Base-by-base conservation (phyloP, 2,888 invertebrate genomes). In the Subacronicta megacephala region DNA sequence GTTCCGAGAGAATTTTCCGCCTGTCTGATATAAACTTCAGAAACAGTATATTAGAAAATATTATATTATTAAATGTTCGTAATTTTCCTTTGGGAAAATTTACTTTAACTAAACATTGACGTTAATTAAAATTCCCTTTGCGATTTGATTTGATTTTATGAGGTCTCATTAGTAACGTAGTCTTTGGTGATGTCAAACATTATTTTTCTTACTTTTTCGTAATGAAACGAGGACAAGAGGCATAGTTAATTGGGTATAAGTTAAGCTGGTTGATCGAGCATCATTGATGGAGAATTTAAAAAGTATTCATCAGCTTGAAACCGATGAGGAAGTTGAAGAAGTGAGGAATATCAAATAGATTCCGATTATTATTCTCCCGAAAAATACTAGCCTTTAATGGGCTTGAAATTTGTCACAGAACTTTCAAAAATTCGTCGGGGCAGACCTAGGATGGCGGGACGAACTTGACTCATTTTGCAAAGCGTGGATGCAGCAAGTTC, bases 101-200 rank as follows among this genome's bases (percentile, higher is more conserved):
- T 66, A 64, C 62, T 73, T 59, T 64, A 57, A 62, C 60, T 62
- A 59, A 74, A 75, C 49, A 65, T 60, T n/a, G 49, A 40, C 56
- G 58, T 73, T 77, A 77, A 81, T 77, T 75, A 72, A 76, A 76
- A 64, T 69, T 62, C 62, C 64, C 69, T 77, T 75, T 65, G 37
- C 62, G 55, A 72, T 77, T 74, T 77, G 65, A 79, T 78, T 81
- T 72, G 55, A 77, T 56, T 76, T 72, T 78, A 81, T 75, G 65
- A 73, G 58, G 58, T 55, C 68, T 72, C 62, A 74, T 78, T 79
- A 74, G 59, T 71, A 33, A 45, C 44, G 45, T 56, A 44, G 54
- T 56, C 50, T 47, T 55, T 50, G 47, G 37, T 52, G 61, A 62
- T 64, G 59, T 60, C 59, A 60, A 51, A 54, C 16, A 29, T 43